These are phyloP conservation scores for Sardina pilchardus DNA, from an alignment of 2,113 vertebrate species.

Conservation along the genomic window DNA sequence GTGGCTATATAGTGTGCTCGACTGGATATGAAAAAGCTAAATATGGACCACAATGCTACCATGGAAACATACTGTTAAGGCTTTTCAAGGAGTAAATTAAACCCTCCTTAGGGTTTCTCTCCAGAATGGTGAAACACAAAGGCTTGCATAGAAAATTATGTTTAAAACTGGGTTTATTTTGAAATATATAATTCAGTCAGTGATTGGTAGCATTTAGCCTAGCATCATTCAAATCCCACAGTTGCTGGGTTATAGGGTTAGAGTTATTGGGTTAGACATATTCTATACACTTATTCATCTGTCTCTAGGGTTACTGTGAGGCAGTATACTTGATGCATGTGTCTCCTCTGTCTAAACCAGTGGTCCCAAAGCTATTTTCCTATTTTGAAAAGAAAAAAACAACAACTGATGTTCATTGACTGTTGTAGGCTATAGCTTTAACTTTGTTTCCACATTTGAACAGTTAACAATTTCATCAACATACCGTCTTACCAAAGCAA, in stretches of 20 bases:
- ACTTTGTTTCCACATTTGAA: too few relatives aligned
- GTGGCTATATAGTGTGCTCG: background rate
- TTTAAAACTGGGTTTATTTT: background rate
- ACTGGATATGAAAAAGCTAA: constrained; percentile 14
- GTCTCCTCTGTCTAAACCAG: background rate
- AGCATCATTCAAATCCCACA: too few relatives aligned
- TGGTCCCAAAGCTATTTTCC: too few relatives aligned
- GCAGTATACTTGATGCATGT: background rate
- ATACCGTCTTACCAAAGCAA: too few relatives aligned
- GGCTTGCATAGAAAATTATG: background rate
- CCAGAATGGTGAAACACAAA: background rate
- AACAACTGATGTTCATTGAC: too few relatives aligned
- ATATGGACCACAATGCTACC: background rate
- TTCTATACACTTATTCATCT: background rate
- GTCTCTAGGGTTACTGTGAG: background rate
- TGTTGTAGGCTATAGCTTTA: too few relatives aligned
- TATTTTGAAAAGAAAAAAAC: too few relatives aligned
- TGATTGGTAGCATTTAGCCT: background rate
- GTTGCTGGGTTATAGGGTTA: too few relatives aligned
- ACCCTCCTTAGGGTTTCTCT: background rate
- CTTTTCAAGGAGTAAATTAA: background rate
- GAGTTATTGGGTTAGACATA: background rate
- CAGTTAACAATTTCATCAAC: too few relatives aligned
- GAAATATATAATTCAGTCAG: background rate
- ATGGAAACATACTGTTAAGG: background rate